A percentile compares a stretch with the other conserved stretches of the same genome.
Conservation (phyloP, 2,888 invertebrate species). For the Hirtodrosophila histrioides region DNA sequence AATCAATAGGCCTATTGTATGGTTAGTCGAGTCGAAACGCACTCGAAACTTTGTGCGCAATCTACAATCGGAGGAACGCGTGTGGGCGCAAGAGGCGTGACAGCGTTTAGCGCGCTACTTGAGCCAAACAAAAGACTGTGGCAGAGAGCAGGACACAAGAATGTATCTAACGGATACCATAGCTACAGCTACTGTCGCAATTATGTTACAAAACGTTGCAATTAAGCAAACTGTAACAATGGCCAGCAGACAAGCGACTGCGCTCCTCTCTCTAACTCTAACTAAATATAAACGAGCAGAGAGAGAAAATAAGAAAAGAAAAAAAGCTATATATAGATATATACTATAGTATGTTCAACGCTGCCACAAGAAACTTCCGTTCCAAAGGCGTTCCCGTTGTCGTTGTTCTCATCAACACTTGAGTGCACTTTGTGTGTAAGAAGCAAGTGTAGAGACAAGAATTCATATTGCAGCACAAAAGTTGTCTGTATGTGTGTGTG, state of each 20-base stretch:
- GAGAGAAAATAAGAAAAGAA: not conserved
- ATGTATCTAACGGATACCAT: conserved; percentile 67
- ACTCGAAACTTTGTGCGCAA: conserved; percentile 75
- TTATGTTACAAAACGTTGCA: conserved; percentile 79
- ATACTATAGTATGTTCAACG: not conserved
- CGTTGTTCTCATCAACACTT: conserved; percentile 59
- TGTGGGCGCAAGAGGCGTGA: conserved; percentile 8
- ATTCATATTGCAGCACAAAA: conserved; percentile 56
- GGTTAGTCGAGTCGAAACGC: conserved; percentile 46
- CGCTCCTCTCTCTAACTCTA: conserved; percentile 41
- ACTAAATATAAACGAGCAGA: conserved; percentile 32
- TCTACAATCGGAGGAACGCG: conserved; percentile 62
- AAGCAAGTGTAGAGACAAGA: conserved; percentile 36
- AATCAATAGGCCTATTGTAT: conserved; percentile 72
- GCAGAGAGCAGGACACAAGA: conserved; percentile 28
- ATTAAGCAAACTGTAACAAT: conserved; percentile 77
- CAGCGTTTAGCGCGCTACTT: conserved; percentile 69
- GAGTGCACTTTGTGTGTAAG: conserved; percentile 51
- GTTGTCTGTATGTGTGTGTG: conserved; percentile 24
- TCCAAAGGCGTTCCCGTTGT: conserved; percentile 21
- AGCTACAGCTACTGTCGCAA: conserved; percentile 53
- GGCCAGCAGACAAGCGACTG: conserved; percentile 29
- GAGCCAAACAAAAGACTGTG: conserved; percentile 65
- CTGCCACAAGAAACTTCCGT: conserved; percentile 64
- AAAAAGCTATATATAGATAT: not conserved